phyloP scores from a whole-genome alignment of 1,140 invertebrate genomes.

The Philotrypesis tridentata region DNA sequence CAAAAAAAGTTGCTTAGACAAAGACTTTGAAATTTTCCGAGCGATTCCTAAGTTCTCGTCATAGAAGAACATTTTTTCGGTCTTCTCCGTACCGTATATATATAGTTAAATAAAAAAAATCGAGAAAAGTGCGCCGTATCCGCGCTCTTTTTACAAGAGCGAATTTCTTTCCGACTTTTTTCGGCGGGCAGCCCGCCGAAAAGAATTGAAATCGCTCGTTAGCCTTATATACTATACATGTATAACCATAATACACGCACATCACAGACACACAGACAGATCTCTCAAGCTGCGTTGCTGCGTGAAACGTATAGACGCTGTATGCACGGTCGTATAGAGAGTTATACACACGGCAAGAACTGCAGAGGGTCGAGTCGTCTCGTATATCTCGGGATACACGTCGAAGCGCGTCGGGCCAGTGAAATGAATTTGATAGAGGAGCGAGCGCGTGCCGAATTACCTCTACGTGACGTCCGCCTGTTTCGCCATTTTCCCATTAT shows the following conservation, averaged over 20 bases:
- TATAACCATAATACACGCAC: too few relatives aligned
- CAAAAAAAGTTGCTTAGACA: background rate
- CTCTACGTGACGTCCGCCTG: slow-evolving; percentile 73
- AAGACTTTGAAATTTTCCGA: background rate
- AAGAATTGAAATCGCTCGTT: slow-evolving; percentile 54
- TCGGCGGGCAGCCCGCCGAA: background rate
- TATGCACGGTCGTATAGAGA: too few relatives aligned
- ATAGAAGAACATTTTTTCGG: background rate
- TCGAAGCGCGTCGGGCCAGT: slow-evolving; percentile 49
- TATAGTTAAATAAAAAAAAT: background rate
- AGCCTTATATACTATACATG: too few relatives aligned
- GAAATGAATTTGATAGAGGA: slow-evolving; percentile 74
- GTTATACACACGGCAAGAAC: too few relatives aligned
- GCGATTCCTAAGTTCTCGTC: background rate
- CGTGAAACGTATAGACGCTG: too few relatives aligned
- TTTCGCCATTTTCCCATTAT: slow-evolving; percentile 74
- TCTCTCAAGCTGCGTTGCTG: too few relatives aligned
- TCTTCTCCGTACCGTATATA: too few relatives aligned
- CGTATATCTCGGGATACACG: slow-evolving; percentile 58
- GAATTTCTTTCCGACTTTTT: slow-evolving; percentile 2
- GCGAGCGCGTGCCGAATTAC: slow-evolving; percentile 73
- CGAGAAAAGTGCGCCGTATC: background rate
- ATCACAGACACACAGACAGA: too few relatives aligned
- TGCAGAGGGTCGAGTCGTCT: slow-evolving; percentile 47
- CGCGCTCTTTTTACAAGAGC: background rate